These are phyloP conservation scores for Elysia crispata DNA, from an alignment of 2,888 invertebrate genomes.

Conservation along the genomic window DNA sequence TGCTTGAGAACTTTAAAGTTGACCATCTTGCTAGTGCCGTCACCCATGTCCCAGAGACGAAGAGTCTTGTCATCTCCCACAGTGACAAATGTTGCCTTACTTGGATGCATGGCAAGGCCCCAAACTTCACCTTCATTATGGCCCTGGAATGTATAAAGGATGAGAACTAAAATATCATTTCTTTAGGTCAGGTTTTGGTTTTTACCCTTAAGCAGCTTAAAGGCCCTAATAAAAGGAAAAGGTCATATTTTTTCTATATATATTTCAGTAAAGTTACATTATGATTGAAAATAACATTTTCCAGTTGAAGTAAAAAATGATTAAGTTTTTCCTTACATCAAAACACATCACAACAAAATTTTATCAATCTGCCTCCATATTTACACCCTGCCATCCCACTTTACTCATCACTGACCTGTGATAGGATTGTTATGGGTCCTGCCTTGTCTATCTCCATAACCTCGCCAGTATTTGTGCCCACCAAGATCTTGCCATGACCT, in stretches of 20 bases:
- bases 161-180: background rate
- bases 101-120: constrained; percentile 77
- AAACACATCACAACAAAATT: background rate
- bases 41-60: constrained; percentile 75
- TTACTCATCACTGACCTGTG: constrained; percentile 68
- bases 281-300: no score
- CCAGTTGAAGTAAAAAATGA: no score
- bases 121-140: constrained; percentile 78
- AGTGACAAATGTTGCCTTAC: constrained; percentile 73
- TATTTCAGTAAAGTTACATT: no score
- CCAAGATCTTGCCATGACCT: constrained; percentile 75
- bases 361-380: no score
- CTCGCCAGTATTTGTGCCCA: constrained; percentile 78
- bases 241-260: no score
- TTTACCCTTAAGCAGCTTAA: no score
- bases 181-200: no score
- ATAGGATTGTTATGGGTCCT: constrained; percentile 74
- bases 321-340: no score
- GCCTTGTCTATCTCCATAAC: constrained; percentile 77
- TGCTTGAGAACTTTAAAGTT: constrained; percentile 73
- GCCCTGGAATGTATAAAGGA: constrained; percentile 68
- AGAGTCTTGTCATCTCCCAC: constrained; percentile 78
- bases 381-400: no score
- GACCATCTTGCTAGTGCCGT: constrained; percentile 66
- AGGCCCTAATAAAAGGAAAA: background rate